A percentile compares a stretch with the other conserved stretches of the same genome.
Conservation (phyloP, 2,113 vertebrate species). For the Tyto alba region DNA sequence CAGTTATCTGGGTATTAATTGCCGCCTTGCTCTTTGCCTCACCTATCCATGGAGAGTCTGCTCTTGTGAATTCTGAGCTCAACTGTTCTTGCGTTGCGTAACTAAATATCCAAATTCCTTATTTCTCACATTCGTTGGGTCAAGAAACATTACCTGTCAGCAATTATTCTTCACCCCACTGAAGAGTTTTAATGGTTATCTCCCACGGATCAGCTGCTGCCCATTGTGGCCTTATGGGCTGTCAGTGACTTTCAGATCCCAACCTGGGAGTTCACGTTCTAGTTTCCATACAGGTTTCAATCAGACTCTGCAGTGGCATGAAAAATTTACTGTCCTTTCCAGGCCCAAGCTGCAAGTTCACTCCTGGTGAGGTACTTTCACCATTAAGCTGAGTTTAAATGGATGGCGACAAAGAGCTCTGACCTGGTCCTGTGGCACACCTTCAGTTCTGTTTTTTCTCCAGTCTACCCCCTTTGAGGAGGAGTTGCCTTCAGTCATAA, state of each 20-base stretch:
- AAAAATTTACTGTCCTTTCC: not conserved
- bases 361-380: not conserved
- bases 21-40: accelerated
- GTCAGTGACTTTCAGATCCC: not conserved
- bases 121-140: not conserved
- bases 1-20: not conserved
- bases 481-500: not conserved
- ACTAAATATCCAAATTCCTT: not conserved
- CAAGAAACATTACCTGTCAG: not conserved
- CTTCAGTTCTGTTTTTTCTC: not conserved
- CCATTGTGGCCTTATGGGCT: accelerated
- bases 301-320: not conserved
- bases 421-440: not conserved
- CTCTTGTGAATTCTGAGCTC: not conserved
- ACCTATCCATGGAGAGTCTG: not conserved
- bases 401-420: not conserved
- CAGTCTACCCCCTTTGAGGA: not conserved
- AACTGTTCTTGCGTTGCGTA: accelerated
- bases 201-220: not conserved
- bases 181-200: not conserved
- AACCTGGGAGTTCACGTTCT: accelerated
- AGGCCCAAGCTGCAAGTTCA: not conserved
- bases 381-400: not conserved
- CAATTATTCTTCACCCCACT: not conserved
- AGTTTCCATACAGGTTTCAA: not conserved